Base-by-base conservation (phyloP, 1,140 invertebrate genomes). In the Orussus abietinus region DNA sequence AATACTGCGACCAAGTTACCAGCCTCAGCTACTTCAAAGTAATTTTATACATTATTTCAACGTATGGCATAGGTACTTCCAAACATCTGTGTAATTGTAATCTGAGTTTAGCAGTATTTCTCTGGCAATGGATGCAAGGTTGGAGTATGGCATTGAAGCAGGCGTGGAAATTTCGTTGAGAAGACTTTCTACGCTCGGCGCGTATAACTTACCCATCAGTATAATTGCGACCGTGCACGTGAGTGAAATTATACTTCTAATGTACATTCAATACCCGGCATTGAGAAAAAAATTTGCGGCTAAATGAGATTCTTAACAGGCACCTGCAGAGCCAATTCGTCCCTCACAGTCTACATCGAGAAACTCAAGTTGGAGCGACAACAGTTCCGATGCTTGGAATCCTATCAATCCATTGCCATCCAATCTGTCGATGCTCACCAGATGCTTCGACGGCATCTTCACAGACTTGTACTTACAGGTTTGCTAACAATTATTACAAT, bases 101-200 rank as follows among this genome's bases (percentile, higher is more conserved):
- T n/a, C n/a, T 42, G 53, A 59, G 42, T 66, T 62, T 48, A 72
- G 66, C 39, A 77, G 74, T 2, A 76, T 84, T 41, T 88, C 85
- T 3, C 76, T 80, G 47, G 84, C 86, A 1, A 74, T 86, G 57
- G 89, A 92, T 70, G 78, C 85, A 6, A 79, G 89, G 30, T 63
- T 91, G 19, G 87, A 91, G 57, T 80, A 80, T 49, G 85, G 85
- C 1, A 75, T 88, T 1, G 84, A 89, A 53, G 76, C 79, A 17
- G 78, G 80, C 25, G 77, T 84, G 12, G 88, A 91, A 70, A 80
- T 87, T 3, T 72, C 77, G 28, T 66, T 90, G 13, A 77, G 84
- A 30, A 80, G 83, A 51, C 68, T 86, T 19, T 79, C 84, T 2
- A 75, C 75, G 9, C 55, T 71, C n/a, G 80, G 79, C 31, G 75